Base-by-base conservation (phyloP, 1,140 invertebrate species). In the Pogonognathellus flavescens region DNA sequence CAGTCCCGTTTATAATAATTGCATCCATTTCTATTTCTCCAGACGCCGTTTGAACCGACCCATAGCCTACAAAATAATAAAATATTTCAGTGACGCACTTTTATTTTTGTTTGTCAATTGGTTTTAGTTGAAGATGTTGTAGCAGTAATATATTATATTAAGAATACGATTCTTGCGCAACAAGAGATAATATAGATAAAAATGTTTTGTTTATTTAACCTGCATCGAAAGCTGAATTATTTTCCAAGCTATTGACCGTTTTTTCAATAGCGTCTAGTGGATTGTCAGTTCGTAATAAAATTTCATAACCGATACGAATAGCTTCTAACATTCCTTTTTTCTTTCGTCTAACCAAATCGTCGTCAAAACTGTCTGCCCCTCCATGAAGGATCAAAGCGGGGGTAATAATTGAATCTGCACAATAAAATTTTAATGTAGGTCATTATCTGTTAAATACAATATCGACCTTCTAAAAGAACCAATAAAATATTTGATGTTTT, bases 21-120 rank as follows among this genome's bases (percentile, higher is more conserved):
- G 95, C 95, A 90, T 96, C 95, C 93, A 95, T 93, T 91, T 95
- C 94, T 0, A 96, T 93, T 80, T 93, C 91, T n/a, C 94, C 94
- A 81, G 92, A 91, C 22, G 91, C 89, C 86, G 94, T 95, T 52
- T 95, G 90, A n/a, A 93, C 93, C 0, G 94, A 94, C 20, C 95
- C 95, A 88, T 92, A 93, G 66, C 95, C 93, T 59, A 59, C 2
- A 59, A 13, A 6, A 53, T 53, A 53, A 53, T 22, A n/a, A n/a
- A n/a, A n/a, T n/a, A n/a, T n/a, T n/a, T n/a, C n/a, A n/a, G n/a
- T n/a, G n/a, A n/a, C n/a, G n/a, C n/a, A n/a, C n/a, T n/a, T n/a
- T n/a, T n/a, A n/a, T n/a, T n/a, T n/a, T n/a, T n/a, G n/a, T n/a
- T n/a, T n/a, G n/a, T n/a, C n/a, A n/a, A n/a, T n/a, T n/a, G n/a